Base-by-base conservation (phyloP, 2,888 invertebrate genomes). In the Macaria notata region DNA sequence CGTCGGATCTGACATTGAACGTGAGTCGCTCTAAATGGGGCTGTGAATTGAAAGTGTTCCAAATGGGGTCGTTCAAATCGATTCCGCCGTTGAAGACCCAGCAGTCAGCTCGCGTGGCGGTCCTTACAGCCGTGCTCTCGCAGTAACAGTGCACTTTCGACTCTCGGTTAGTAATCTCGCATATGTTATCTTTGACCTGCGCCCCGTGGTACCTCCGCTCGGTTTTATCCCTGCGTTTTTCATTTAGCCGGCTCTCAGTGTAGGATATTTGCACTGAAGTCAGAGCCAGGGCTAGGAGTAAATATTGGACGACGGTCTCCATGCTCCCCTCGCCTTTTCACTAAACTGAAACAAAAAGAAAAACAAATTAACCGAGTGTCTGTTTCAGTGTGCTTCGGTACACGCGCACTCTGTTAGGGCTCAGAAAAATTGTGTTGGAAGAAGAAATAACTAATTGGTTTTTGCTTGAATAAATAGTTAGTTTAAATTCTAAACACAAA, bases 31-130 rank as follows among this genome's bases (percentile, higher is more conserved):
- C 92, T 63, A 96, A 79, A 66, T 94, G 92, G 29, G 94, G 94
- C 75, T 96, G 96, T 8, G 95, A 94, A 56, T 92, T 92, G 80
- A 96, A 96, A 61, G 94, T 92, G 46, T 92, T 88, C 96, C 96
- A 96, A 65, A 95, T 92, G 8, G 94, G 93, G 76, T 95, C 94
- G 52, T 93, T 94, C 70, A 94, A 94, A 60, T 93, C 92, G 7
- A 94, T 92, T 9, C 94, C 94, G 31, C 93, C 92, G 57, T 94
- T 94, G 79, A 96, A 95, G n/a, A 96, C 93, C 94, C 95, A 94
- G 73, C 97, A 97, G 72, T 95, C 95, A 4, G 95, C 95, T 62
- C 93, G 93, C 8, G 94, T 94, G 0, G 95, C 95, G 7, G 86
- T 84, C 71, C 83, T 84, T n/a, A 87, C 76, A 59, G 91, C 91